A percentile compares a stretch with the other conserved stretches of the same genome.
Conservation (phyloP, 2,797 vertebrate species). For the Momotus momota region DNA sequence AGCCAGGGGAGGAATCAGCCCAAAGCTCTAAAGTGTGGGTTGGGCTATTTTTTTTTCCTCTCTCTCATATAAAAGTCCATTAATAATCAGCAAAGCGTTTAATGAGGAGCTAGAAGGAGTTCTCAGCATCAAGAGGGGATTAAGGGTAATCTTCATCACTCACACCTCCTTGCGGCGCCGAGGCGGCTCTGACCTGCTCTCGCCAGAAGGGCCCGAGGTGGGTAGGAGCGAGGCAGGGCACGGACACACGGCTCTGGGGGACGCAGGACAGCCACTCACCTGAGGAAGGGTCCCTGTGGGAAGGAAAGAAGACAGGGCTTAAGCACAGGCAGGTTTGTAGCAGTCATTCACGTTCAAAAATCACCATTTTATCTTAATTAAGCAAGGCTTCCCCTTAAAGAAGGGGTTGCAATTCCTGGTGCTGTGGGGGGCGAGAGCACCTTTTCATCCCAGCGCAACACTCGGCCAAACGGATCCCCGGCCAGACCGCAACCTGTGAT, state of each 20-base stretch:
- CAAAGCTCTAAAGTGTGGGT: not conserved
- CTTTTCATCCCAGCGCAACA: not conserved
- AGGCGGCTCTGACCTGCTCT: not conserved
- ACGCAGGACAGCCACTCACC: not conserved
- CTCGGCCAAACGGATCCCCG: not conserved
- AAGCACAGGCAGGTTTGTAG: not conserved
- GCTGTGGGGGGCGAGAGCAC: not conserved
- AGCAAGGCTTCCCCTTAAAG: not conserved
- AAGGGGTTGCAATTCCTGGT: not conserved
- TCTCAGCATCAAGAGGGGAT: not conserved
- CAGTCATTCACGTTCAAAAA: not conserved
- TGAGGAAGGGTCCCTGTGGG: not conserved
- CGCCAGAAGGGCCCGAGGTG: not conserved
- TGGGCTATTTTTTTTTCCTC: not conserved
- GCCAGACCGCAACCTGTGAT: not conserved
- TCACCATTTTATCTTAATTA: not conserved
- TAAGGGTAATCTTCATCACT: not conserved
- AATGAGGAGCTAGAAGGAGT: conserved; percentile 27
- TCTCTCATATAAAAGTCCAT: not conserved
- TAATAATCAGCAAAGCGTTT: conserved; percentile 40
- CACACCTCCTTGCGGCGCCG: not conserved
- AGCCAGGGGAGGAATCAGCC: not conserved
- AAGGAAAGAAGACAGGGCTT: not conserved
- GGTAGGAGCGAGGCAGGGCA: not conserved
- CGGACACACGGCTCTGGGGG: not conserved